Percentiles rank a stretch among this genome's conserved stretches.
Conservation (phyloP, 2,888 invertebrate species). For the Tipula confusa region DNA sequence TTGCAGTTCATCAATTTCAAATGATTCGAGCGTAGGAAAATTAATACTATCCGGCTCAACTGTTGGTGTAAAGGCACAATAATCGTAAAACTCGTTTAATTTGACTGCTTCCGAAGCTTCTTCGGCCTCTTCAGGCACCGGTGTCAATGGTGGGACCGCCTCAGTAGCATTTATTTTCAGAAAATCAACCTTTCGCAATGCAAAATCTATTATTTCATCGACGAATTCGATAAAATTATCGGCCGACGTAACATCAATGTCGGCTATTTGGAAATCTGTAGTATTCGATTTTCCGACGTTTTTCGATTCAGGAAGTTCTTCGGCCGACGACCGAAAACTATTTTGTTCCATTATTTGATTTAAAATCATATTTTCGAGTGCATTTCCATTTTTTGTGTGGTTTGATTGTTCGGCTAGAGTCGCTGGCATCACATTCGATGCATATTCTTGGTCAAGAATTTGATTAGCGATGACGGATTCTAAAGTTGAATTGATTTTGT, state of each 20-base stretch:
- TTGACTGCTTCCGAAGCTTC: not conserved
- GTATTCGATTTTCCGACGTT: not conserved
- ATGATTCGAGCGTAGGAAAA: not conserved
- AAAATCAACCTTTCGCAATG: not conserved
- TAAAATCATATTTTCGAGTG: not conserved
- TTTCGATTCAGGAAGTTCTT: not conserved
- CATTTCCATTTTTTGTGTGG: not conserved
- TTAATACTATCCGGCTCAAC: not conserved
- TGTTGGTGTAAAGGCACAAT: not conserved
- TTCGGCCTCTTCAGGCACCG: not conserved
- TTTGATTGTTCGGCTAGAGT: not conserved
- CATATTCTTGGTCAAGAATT: not conserved
- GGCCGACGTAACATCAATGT: not conserved
- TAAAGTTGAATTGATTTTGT: not conserved
- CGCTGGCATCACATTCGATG: not conserved
- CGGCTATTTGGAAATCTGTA: not conserved
- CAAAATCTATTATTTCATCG: not conserved
- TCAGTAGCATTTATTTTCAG: not conserved
- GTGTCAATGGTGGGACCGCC: not conserved
- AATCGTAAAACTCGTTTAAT: not conserved
- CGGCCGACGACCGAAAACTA: not conserved
- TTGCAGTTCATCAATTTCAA: not conserved
- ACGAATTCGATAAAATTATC: not conserved
- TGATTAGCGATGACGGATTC: not conserved
- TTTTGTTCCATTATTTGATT: not conserved